Evolutionary conservation across 2,797 vertebrate genomes (phyloP).

Genomic region (Sternotherus odoratus): DNA sequence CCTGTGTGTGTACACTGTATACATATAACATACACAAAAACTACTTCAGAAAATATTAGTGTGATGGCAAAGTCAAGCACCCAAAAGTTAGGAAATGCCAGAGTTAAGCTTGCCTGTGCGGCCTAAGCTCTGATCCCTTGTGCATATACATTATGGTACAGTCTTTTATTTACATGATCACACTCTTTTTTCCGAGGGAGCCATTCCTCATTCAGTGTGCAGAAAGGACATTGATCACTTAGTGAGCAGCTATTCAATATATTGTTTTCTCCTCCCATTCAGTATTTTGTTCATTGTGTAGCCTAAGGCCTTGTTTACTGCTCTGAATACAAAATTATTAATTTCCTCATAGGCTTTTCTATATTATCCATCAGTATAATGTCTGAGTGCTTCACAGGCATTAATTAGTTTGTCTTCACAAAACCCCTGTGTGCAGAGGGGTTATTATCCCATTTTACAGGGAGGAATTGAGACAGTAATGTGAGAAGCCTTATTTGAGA

Average conservation of each 20-base stretch:
- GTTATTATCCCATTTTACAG: neutral
- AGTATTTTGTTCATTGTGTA: neutral
- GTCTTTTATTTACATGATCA: neutral
- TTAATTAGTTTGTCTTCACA: neutral
- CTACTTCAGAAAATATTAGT: neutral
- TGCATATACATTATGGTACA: neutral
- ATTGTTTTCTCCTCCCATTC: neutral
- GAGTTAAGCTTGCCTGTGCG: neutral
- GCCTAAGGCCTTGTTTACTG: neutral
- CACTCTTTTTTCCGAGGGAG: neutral
- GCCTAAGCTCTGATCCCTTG: neutral
- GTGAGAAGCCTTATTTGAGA: neutral
- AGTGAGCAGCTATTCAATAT: neutral
- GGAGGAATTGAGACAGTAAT: neutral
- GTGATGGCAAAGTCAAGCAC: neutral
- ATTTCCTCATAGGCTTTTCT: neutral
- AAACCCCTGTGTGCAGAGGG: neutral
- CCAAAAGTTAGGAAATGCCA: slow-evolving; percentile 10
- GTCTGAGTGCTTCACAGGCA: neutral
- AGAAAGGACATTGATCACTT: neutral
- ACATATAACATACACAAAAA: neutral
- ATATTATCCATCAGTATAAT: neutral
- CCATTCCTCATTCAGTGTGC: neutral
- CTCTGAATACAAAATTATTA: neutral
- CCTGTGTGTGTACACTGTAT: neutral